phyloP scores from a whole-genome alignment of 2,113 vertebrate species.

The Noturus placidus region DNA sequence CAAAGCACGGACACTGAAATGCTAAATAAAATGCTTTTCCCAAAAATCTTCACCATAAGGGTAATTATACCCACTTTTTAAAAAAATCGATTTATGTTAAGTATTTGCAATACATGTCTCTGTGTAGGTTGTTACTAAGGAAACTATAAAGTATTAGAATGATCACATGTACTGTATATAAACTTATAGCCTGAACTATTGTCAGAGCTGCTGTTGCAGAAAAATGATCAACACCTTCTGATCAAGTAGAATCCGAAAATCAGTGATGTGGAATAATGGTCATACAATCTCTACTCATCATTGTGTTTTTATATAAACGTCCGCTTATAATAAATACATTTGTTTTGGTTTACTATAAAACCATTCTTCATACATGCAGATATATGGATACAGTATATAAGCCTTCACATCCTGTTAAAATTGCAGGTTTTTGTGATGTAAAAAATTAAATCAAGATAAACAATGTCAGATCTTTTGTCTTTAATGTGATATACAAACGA shows the following conservation, averaged over 20 bases:
- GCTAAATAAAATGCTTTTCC: neutral
- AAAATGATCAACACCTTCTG: neutral
- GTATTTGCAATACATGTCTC: neutral
- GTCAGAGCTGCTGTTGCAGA: neutral
- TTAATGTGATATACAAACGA: neutral
- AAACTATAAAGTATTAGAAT: neutral
- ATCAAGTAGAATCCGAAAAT: neutral
- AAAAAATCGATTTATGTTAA: neutral
- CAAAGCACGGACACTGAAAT: neutral
- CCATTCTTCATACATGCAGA: too few relatives aligned
- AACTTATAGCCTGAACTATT: neutral
- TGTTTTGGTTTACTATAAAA: neutral
- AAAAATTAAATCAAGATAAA: neutral
- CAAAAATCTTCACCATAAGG: neutral
- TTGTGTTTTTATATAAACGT: neutral
- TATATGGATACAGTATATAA: neutral
- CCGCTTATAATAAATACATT: neutral
- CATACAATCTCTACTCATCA: neutral
- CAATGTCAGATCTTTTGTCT: neutral
- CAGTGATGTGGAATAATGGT: neutral
- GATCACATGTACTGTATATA: too few relatives aligned
- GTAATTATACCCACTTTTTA: neutral
- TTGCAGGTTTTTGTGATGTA: too few relatives aligned
- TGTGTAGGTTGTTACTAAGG: neutral
- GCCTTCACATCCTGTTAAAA: neutral